These are phyloP conservation scores for Wasmannia auropunctata DNA, from an alignment of 1,140 invertebrate species.

Conservation along the genomic window DNA sequence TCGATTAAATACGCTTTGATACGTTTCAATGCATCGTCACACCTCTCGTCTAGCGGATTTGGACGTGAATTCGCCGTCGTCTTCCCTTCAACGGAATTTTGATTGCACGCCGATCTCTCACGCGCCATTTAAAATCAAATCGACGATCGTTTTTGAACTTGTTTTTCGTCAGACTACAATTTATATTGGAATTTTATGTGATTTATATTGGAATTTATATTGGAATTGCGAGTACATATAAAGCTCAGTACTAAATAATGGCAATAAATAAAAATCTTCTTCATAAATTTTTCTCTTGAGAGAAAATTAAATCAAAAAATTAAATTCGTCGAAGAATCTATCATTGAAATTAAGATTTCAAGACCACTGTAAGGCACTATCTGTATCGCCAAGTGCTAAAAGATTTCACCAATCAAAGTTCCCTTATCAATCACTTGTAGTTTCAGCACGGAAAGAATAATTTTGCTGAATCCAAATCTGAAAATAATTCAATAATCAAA, in stretches of 20 bases:
- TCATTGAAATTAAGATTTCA: background rate
- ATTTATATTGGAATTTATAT: background rate
- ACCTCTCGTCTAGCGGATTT: background rate
- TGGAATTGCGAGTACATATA: background rate
- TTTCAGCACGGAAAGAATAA: too few relatives aligned
- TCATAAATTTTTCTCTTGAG: background rate
- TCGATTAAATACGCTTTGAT: constrained; percentile 21
- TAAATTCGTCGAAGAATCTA: background rate
- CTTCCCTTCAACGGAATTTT: constrained; percentile 14
- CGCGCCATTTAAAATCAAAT: background rate
- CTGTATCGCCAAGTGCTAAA: background rate
- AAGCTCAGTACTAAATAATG: background rate
- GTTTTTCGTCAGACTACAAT: background rate
- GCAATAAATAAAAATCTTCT: background rate
- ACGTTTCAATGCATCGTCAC: background rate
- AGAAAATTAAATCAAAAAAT: background rate
- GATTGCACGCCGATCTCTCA: background rate
- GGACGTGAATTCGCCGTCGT: background rate
- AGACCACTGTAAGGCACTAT: background rate
- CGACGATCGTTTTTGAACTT: background rate
- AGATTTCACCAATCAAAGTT: background rate
- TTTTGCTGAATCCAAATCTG: too few relatives aligned
- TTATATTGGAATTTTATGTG: background rate
- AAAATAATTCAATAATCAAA: too few relatives aligned
- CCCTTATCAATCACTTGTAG: background rate